Base-by-base conservation (phyloP, 1,140 invertebrate species). In the Polyergus mexicanus region DNA sequence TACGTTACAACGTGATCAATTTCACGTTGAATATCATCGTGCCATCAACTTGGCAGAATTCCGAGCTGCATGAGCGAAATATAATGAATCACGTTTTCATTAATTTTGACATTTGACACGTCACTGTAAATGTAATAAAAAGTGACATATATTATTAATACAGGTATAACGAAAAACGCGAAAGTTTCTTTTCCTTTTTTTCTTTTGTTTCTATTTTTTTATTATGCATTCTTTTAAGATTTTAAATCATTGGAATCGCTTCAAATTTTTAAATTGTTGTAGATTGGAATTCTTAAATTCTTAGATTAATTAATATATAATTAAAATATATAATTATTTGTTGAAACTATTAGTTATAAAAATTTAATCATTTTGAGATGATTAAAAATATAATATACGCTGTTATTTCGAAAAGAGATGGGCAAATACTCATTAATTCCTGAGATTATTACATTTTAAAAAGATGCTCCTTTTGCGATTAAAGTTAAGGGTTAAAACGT, bases 1-100 rank as follows among this genome's bases (percentile, higher is more conserved):
- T 28, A 56, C 8, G 56, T 77, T 75, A 86, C 75, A 75, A 63
- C 60, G 19, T 56, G 87, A 89, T 89, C 74, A 75, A 86, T 89
- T 78, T 51, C 60, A 25, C 25, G 47, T 51, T 51, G 63, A 44
- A 19, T 72, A 81, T 81, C 51, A 60, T n/a, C 16, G 19, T 56
- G 3, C 11, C 77, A 81, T 47, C 66, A 72, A 44, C 51, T 81
- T 16, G 19, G 6, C 10, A 41, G 35, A 60, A 58, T 72, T 72
- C 3, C 7, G 35, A 58, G 22, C 10, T 41, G 10, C 68, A 22
- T 51, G 25, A 19, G 8, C n/a, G n/a, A 25, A 47, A 72, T 58
- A 44, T 6, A 72, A 13, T 22, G 6, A 44, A 58, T 81, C n/a
- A 32, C 6, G 35, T 65, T 60, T n/a, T 56, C 16, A 54, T 58